Evolutionary conservation across 2,113 vertebrate species (phyloP), one percentile per base, ranked within the genome.

Genomic region (Pterophyllum scalare): DNA sequence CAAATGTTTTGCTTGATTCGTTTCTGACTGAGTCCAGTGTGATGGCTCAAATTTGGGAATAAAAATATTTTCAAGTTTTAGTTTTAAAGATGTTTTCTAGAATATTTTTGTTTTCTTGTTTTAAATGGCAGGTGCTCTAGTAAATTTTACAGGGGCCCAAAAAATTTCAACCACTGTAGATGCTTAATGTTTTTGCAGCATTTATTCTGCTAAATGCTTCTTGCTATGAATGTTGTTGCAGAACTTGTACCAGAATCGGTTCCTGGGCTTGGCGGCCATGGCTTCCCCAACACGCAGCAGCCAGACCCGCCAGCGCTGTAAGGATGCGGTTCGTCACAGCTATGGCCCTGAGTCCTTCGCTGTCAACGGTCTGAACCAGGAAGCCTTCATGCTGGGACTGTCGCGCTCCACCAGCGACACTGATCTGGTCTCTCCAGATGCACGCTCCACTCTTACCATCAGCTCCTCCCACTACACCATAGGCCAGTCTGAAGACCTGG

Each of bases 171-270:
- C 65, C 24, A 3, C 43, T 31, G 6, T 52, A 20, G 2, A 24
- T 20, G 3, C 65, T 52, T 70, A 0, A 0, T 52, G 65, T 52
- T 72, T 72, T 52, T 72, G 43, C 14, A 31, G 24, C 43, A 31
- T 72, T 1, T 11, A 31, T 72, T 72, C 10, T 43, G 57, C 35
- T 77, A 43, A 59, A 26, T 24, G 43, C 33, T 40, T 75, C 8
- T 4, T 77, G 22, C n/a, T 59, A 1, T 59, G 7, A 60, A 3
- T 86, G 72, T 83, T 19, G 2, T 86, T 89, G 14, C 94, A 99
- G 98, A 99, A 98, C 96, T 96, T 99, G 93, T 99, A 99, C 97
- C 98, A 99, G 94, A 98, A 97, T 96, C 97, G 98, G 94, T 96
- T 99, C 92, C 94, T 99, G 88, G 97, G 97, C 89, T 97, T 99